A percentile compares a stretch with the other conserved stretches of the same genome.
phyloP scores from a whole-genome alignment of 2,113 vertebrate species.

The Mirza zaza region DNA sequence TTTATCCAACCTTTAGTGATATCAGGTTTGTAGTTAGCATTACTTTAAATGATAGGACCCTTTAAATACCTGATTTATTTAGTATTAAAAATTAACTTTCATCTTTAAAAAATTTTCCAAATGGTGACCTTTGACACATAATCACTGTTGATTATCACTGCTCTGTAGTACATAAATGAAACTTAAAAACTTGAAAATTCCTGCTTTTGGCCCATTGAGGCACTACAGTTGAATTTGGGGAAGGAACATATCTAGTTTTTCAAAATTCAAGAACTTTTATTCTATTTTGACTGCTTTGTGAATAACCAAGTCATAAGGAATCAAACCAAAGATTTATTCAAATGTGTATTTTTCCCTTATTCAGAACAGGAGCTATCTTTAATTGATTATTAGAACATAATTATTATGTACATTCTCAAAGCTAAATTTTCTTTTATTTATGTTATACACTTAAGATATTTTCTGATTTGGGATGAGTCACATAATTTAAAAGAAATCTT shows the following conservation, averaged over 20 bases:
- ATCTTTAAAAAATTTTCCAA: background rate
- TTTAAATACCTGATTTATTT: constrained; percentile 30
- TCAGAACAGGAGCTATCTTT: background rate
- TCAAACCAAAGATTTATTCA: background rate
- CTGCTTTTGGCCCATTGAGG: background rate
- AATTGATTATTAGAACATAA: background rate
- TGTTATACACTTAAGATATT: background rate
- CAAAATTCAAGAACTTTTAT: background rate
- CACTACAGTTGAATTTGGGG: background rate
- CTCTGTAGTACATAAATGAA: background rate
- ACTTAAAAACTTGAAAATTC: constrained; percentile 15
- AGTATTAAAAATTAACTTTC: constrained; percentile 38
- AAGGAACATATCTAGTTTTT: background rate
- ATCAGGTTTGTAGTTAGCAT: constrained; percentile 87
- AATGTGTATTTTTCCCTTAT: constrained; percentile 23
- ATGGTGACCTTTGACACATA: background rate
- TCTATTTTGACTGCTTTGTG: background rate
- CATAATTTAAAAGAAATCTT: background rate
- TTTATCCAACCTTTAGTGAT: constrained; percentile 93
- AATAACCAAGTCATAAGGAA: background rate
- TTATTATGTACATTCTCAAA: background rate
- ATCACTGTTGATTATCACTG: background rate
- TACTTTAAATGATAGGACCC: background rate
- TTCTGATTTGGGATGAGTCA: background rate
- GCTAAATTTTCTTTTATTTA: constrained; percentile 25